A percentile compares a stretch with the other conserved stretches of the same genome.
These are phyloP conservation scores for Apocheima hispidaria DNA, from an alignment of 2,888 invertebrate genomes.

Conservation along the genomic window DNA sequence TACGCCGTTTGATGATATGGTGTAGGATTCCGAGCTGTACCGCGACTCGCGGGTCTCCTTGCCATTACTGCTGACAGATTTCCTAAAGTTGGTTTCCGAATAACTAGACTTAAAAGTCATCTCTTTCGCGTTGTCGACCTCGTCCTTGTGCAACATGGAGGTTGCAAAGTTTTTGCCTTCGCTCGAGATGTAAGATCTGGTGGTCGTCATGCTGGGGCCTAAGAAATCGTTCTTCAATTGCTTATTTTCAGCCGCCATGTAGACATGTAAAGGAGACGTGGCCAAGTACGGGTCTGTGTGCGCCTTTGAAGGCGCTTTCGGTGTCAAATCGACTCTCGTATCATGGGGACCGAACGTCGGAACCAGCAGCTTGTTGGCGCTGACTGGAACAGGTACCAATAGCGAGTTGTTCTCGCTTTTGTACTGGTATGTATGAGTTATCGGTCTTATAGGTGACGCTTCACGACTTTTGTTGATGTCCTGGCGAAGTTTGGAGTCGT, in stretches of 20 bases:
- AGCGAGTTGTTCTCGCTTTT: constrained; percentile 76
- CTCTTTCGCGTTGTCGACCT: constrained; percentile 77
- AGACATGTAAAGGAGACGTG: constrained; percentile 75
- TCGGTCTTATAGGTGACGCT: constrained; percentile 89
- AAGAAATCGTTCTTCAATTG: constrained; percentile 82
- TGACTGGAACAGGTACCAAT: constrained; percentile 79
- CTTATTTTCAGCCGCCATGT: constrained; percentile 81
- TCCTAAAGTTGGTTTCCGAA: constrained; percentile 80
- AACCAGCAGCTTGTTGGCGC: constrained; percentile 84
- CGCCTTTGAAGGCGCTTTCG: constrained; percentile 83
- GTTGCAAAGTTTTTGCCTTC: constrained; percentile 78
- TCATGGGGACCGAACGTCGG: constrained; percentile 84
- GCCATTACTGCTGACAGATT: constrained; percentile 70
- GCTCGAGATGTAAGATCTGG: constrained; percentile 72
- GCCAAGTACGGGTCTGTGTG: constrained; percentile 79
- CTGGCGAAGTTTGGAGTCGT: constrained; percentile 92
- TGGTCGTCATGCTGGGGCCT: constrained; percentile 79
- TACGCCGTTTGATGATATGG: constrained; percentile 79
- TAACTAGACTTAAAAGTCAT: constrained; percentile 80
- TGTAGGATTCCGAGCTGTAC: constrained; percentile 74
- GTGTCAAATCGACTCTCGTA: constrained; percentile 78
- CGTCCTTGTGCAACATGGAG: constrained; percentile 79
- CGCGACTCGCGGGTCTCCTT: constrained; percentile 71
- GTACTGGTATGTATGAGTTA: constrained; percentile 80
- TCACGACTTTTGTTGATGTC: constrained; percentile 90